Percentiles rank a stretch among this genome's conserved stretches.
Conservation (phyloP, 1,140 invertebrate species). For the Paralvinella palmiformis region DNA sequence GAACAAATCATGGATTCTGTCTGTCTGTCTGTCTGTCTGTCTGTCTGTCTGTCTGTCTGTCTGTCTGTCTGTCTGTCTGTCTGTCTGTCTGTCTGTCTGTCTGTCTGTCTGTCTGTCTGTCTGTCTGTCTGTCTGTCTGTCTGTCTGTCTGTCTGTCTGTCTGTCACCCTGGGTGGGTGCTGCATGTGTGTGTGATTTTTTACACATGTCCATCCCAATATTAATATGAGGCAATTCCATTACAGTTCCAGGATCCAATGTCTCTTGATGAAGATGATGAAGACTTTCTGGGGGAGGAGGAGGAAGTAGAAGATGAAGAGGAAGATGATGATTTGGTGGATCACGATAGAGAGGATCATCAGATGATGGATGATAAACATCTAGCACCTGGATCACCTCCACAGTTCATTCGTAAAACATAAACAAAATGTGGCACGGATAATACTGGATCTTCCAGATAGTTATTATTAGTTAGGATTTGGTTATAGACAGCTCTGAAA, state of each 20-base stretch:
- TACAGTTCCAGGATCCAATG: background rate
- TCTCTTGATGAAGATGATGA: background rate
- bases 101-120: background rate
- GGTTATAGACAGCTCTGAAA: too few relatives aligned
- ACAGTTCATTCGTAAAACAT: too few relatives aligned
- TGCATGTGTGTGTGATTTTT: background rate
- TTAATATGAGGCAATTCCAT: background rate
- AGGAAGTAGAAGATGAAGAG: too few relatives aligned
- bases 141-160: constrained; percentile 6
- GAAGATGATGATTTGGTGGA: too few relatives aligned
- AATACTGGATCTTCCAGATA: too few relatives aligned
- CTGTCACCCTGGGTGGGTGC: background rate
- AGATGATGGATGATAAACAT: too few relatives aligned
- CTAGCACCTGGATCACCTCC: too few relatives aligned
- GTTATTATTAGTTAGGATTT: too few relatives aligned
- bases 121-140: background rate
- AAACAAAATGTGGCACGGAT: too few relatives aligned
- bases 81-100: background rate
- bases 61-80: background rate
- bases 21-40: constrained; percentile 11
- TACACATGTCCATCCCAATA: background rate
- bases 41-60: constrained; percentile 10
- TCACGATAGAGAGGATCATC: too few relatives aligned
- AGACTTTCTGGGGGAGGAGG: background rate
- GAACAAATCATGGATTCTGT: too few relatives aligned